Evolutionary conservation across 1,140 invertebrate species (phyloP).

Genomic region (Physella acuta): DNA sequence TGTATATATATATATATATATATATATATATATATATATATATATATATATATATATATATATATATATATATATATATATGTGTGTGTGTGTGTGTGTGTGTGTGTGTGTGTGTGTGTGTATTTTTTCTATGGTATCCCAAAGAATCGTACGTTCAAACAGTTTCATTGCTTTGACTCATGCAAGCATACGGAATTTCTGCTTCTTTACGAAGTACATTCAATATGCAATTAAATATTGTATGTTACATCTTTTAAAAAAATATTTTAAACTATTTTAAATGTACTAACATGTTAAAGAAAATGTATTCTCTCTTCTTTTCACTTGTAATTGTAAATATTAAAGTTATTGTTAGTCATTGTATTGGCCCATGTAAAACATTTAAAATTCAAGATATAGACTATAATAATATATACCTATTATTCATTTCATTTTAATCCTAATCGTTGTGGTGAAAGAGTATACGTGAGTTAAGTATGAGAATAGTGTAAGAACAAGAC

Average conservation of each 20-base stretch:
- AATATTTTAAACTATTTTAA: background rate
- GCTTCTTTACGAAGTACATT: background rate
- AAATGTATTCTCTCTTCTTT: background rate
- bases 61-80: conserved; percentile 14
- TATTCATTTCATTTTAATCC: too few species aligned
- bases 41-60: conserved; percentile 14
- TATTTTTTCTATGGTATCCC: background rate
- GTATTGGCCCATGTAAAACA: too few species aligned
- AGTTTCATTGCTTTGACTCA: background rate
- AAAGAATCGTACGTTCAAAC: background rate
- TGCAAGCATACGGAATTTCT: background rate
- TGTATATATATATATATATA: background rate
- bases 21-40: conserved; percentile 14
- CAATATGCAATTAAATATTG: background rate
- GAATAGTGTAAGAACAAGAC: background rate
- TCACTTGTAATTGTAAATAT: background rate
- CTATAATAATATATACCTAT: too few species aligned
- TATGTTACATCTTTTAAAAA: background rate
- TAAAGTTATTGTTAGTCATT: background rate
- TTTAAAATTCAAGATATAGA: too few species aligned
- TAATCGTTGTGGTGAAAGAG: background rate
- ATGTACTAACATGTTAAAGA: background rate
- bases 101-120: conserved; percentile 2
- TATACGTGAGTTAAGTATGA: background rate
- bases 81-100: background rate